Evolutionary conservation across 2,888 invertebrate species (phyloP), one percentile per base, ranked within the genome.

Genomic region (Pomacea canaliculata): DNA sequence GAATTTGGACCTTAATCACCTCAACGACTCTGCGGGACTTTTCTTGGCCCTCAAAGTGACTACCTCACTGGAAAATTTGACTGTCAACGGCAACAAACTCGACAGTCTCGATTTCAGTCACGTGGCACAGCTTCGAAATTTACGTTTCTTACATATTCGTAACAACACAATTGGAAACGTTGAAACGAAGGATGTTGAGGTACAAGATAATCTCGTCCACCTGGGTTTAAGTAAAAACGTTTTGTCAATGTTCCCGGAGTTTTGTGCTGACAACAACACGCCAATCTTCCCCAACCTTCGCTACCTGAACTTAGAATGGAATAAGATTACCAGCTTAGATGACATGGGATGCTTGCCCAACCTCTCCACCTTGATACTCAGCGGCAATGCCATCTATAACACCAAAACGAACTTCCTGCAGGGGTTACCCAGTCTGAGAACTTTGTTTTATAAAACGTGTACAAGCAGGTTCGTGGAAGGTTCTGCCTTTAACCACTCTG

Each of bases 401-500:
- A 73, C 66, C 37, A 48, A 66, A 19, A 46, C 1, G 18, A 73
- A 73, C 73, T 67, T 73, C 46, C 49, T 73, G 37, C 73, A 73
- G 49, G 67, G 73, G 7, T 23, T 73, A 10, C 73, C 73, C 19
- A 56, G 18, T 19, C 66, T 73, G 56, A 37, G 56, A 27, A 51
- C 37, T 37, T 66, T 73, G 37, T 51, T 13, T 23, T 66, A 56
- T 8, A 51, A 59, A 51, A 66, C 66, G 56, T 73, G 73, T 67
- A 73, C 56, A 51, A 73, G 66, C 65, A 66, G 65, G 51, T n/a
- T 9, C 0, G 66, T 73, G 10, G 73, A 73, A 67, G 37, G 66
- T 16, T 37, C 51, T 49, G 73, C 73, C 4, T 73, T 73, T 66
- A 73, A 73, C 73, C 73, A 73, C n/a, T 56, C 73, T 19, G 56